Evolutionary conservation across 2,888 invertebrate genomes (phyloP).

Genomic region (Dolomedes plantarius): DNA sequence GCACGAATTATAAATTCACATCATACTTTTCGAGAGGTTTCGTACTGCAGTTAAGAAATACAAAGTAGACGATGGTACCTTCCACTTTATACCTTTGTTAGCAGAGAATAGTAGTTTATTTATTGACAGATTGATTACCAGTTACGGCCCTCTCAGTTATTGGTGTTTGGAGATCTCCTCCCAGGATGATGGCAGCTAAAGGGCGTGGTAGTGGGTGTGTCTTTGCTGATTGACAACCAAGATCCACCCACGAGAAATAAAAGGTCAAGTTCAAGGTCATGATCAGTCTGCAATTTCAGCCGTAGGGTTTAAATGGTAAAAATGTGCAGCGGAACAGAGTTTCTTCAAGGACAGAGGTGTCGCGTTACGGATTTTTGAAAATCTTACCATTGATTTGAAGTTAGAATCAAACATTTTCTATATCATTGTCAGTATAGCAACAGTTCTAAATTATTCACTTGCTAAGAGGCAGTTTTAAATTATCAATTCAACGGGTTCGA

Average conservation of each 20-base stretch:
- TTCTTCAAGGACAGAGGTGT: too few relatives aligned
- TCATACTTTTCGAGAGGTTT: neutral
- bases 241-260: neutral
- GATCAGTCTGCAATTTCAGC: neutral
- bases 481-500: too few relatives aligned
- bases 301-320: too few relatives aligned
- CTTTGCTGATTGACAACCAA: neutral
- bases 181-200: neutral
- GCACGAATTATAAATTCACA: neutral
- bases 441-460: too few relatives aligned
- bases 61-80: neutral
- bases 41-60: neutral
- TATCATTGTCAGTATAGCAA: too few relatives aligned
- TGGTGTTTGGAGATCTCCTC: neutral
- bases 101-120: neutral
- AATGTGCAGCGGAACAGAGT: too few relatives aligned
- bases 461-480: too few relatives aligned
- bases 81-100: neutral
- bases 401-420: too few relatives aligned
- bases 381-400: too few relatives aligned
- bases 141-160: neutral
- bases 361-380: too few relatives aligned
- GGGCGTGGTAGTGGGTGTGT: neutral
- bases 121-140: slow-evolving; percentile 14
- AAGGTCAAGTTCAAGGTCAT: slow-evolving; percentile 7